phyloP scores from a whole-genome alignment of 2,888 invertebrate genomes.

The Caprella mutica region DNA sequence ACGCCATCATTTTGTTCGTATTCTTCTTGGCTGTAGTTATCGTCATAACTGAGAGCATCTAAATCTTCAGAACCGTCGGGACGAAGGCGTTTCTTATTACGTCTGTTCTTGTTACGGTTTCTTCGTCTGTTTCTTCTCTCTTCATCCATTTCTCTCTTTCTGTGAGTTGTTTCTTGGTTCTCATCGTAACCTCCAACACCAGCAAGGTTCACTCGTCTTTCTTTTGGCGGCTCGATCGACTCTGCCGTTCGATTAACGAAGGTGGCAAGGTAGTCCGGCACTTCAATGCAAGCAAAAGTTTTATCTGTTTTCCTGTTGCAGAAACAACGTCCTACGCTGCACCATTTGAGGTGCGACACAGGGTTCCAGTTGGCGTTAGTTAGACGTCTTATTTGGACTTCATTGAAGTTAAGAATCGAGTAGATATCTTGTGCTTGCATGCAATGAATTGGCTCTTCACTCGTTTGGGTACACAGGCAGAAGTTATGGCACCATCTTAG shows the following conservation, averaged over 20 bases:
- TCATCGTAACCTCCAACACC: not conserved
- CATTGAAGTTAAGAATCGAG: not conserved
- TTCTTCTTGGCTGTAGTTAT: not conserved
- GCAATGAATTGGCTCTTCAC: not conserved
- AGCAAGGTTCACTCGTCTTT: not conserved
- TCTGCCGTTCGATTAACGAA: slow-evolving; percentile 1
- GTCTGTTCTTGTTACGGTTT: slow-evolving; percentile 12
- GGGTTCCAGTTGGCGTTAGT: not conserved
- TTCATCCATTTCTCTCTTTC: slow-evolving; percentile 9
- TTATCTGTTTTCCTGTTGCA: slow-evolving; percentile 10
- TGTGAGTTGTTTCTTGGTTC: slow-evolving; percentile 1
- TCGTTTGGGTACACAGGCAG: not conserved
- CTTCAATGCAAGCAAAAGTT: slow-evolving; percentile 7
- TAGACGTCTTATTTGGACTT: not conserved
- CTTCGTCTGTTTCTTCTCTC: not conserved
- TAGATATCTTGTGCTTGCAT: slow-evolving; percentile 1
- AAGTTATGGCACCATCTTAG: slow-evolving; percentile 3
- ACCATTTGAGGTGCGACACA: not conserved
- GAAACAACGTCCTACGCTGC: slow-evolving; percentile 4
- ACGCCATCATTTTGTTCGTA: not conserved
- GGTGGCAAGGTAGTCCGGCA: not conserved
- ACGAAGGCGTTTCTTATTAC: slow-evolving; percentile 13
- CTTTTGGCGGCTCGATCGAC: not conserved
- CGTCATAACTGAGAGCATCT: slow-evolving; percentile 1
- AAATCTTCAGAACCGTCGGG: not conserved